Evolutionary conservation across 2,888 invertebrate species (phyloP).

Genomic region (Drosophila anceps): DNA sequence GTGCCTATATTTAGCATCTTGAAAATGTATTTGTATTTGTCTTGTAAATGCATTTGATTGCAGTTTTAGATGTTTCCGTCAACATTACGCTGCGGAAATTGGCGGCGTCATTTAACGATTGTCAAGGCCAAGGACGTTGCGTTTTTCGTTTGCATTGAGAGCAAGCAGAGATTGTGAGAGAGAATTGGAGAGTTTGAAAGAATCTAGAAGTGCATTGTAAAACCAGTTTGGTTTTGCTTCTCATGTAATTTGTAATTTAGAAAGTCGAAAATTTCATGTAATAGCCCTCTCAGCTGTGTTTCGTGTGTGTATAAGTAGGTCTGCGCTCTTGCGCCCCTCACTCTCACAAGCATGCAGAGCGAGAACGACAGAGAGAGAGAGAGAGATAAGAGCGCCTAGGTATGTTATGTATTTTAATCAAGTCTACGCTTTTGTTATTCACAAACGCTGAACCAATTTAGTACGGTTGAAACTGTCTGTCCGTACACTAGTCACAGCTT

Average conservation of each 20-base stretch:
- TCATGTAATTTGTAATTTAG: constrained; percentile 9
- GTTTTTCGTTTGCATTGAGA: constrained; percentile 22
- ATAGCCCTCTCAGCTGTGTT: constrained; percentile 29
- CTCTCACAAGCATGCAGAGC: not conserved
- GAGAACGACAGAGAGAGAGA: constrained; percentile 15
- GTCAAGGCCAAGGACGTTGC: constrained; percentile 75
- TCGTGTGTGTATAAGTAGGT: constrained; percentile 11
- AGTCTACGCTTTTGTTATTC: constrained; percentile 50
- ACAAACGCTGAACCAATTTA: constrained; percentile 41
- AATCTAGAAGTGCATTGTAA: not conserved
- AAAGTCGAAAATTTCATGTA: constrained; percentile 37
- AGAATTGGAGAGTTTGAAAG: not conserved
- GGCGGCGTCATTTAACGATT: constrained; percentile 48
- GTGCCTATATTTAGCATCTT: constrained; percentile 43
- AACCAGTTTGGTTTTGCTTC: constrained; percentile 10
- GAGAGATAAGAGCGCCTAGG: constrained; percentile 34
- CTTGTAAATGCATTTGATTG: constrained; percentile 27
- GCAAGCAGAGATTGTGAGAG: not conserved
- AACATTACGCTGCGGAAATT: constrained; percentile 73
- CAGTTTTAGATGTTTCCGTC: constrained; percentile 58
- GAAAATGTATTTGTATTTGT: constrained; percentile 2
- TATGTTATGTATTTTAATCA: constrained; percentile 43
- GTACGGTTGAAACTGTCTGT: constrained; percentile 46
- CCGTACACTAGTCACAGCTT: constrained; percentile 31
- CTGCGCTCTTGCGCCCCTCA: constrained; percentile 17